Evolutionary conservation across 2,888 invertebrate genomes (phyloP).

Genomic region (Xestoiulus laeticollis): DNA sequence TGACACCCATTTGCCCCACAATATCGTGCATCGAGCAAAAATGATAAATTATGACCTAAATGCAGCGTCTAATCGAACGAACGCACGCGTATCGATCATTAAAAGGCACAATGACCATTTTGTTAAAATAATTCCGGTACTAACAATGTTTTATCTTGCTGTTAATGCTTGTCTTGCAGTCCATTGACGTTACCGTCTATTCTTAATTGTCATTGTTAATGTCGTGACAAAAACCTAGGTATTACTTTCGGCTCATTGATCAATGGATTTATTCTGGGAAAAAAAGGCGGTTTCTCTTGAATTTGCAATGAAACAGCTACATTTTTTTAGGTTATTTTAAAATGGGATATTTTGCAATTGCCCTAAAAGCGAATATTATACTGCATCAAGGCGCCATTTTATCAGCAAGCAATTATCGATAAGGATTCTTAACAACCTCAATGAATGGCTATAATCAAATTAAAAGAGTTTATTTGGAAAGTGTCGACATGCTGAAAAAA

Average conservation of each 20-base stretch:
- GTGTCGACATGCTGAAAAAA: too few species aligned
- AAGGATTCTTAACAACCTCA: too few species aligned
- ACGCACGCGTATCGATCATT: neutral
- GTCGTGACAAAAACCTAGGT: neutral
- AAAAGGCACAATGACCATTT: slow-evolving; percentile 8
- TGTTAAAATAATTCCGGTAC: neutral
- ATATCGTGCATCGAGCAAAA: neutral
- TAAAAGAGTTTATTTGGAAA: too few species aligned
- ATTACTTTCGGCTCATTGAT: neutral
- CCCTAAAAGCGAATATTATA: too few species aligned
- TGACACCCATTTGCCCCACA: neutral
- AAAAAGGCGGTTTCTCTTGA: neutral
- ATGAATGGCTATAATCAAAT: too few species aligned
- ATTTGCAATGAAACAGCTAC: too few species aligned
- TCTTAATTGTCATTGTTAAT: neutral
- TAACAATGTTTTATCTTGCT: neutral
- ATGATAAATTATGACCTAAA: neutral
- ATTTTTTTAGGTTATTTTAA: too few species aligned
- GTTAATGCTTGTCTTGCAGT: neutral
- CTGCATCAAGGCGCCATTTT: too few species aligned
- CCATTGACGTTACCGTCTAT: neutral
- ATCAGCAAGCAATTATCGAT: too few species aligned
- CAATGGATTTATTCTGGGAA: neutral
- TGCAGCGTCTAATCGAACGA: neutral
- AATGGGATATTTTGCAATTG: too few species aligned